Conservation (phyloP, 2,113 vertebrate species). For the Marcusenius ussheri region DNA sequence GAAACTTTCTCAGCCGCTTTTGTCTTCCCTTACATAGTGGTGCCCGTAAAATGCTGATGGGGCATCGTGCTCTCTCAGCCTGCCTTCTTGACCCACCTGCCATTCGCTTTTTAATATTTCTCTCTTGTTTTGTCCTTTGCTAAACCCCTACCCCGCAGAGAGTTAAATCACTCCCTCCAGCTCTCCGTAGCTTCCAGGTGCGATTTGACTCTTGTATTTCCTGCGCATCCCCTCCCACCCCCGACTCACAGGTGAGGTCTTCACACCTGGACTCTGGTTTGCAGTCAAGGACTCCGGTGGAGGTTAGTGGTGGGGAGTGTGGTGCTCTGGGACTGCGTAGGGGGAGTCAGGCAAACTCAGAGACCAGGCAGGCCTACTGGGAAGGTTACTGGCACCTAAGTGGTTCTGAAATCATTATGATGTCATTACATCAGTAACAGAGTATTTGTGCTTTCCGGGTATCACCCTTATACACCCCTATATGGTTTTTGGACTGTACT, state of each 20-base stretch:
- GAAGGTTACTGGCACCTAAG: background rate
- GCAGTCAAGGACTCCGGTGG: background rate
- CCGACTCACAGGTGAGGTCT: background rate
- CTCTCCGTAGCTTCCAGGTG: background rate
- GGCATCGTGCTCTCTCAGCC: background rate
- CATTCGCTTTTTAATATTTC: background rate
- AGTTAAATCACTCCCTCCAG: background rate
- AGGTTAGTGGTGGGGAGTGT: background rate
- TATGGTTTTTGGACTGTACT: background rate
- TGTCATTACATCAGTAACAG: background rate
- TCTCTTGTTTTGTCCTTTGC: background rate
- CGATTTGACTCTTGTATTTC: background rate
- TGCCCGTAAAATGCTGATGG: constrained; percentile 17
- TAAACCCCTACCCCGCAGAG: background rate
- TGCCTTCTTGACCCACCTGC: background rate
- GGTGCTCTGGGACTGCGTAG: background rate
- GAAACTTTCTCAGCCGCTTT: background rate
- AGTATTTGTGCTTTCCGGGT: background rate
- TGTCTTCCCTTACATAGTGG: constrained; percentile 14
- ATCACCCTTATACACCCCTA: background rate
- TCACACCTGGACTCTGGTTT: background rate
- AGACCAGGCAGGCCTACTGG: background rate
- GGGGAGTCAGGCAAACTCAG: background rate
- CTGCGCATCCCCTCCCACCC: background rate
- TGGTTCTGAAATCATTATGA: background rate